Percentiles rank a stretch among this genome's conserved stretches.
Evolutionary conservation across 2,888 invertebrate genomes (phyloP).

Genomic region (Rapana venosa): DNA sequence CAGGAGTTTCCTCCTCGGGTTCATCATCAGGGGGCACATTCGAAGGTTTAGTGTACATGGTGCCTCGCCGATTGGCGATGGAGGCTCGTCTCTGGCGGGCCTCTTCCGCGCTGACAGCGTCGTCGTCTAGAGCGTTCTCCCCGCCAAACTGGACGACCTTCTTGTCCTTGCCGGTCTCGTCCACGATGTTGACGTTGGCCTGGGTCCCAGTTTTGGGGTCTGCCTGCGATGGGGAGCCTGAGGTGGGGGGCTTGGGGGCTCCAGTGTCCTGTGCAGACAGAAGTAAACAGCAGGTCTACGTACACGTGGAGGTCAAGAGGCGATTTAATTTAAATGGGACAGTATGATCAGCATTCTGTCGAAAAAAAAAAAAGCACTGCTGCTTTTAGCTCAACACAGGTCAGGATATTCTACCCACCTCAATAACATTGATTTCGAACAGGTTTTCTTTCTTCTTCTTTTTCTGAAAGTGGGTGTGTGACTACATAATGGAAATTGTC

Average conservation of each 20-base stretch:
- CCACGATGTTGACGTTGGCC: conserved; percentile 26
- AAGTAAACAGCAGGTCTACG: too few species aligned
- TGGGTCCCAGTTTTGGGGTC: not conserved
- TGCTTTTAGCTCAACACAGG: not conserved
- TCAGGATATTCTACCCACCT: not conserved
- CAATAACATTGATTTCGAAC: too few species aligned
- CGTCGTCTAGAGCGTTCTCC: too few species aligned
- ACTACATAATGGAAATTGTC: too few species aligned
- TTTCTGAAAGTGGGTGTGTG: too few species aligned
- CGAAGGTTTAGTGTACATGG: not conserved
- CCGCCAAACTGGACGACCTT: not conserved
- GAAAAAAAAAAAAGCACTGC: not conserved
- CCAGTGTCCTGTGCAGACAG: too few species aligned
- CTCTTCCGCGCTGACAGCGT: not conserved
- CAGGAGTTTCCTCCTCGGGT: not conserved
- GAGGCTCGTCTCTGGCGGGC: not conserved
- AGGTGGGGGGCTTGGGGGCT: not conserved
- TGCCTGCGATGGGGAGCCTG: not conserved
- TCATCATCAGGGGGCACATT: not conserved
- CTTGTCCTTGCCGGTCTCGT: conserved; percentile 1
- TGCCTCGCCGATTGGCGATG: conserved; percentile 1
- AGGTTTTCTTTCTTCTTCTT: too few species aligned
- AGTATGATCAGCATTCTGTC: too few species aligned
- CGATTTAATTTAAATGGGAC: too few species aligned
- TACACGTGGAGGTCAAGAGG: not conserved